These are phyloP conservation scores for Chascanopsetta lugubris DNA, from an alignment of 2,113 vertebrate genomes.

Conservation along the genomic window DNA sequence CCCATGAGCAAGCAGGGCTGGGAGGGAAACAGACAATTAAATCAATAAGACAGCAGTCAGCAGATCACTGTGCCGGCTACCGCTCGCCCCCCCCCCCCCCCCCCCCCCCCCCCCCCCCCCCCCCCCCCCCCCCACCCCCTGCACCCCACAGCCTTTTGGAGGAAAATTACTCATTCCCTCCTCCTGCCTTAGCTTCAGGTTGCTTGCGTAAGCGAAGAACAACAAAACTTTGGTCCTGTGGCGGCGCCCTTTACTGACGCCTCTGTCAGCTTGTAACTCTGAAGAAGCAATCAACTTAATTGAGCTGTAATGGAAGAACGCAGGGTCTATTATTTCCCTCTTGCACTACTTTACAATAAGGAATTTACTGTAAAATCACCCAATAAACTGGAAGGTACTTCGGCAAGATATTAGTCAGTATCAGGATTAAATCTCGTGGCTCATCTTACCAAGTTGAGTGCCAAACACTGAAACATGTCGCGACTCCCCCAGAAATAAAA, in stretches of 20 bases:
- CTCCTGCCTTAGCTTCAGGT: slow-evolving; percentile 9
- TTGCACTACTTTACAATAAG: slow-evolving; percentile 19
- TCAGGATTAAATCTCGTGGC: background rate
- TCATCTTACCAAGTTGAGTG: slow-evolving; percentile 1
- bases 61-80: slow-evolving; percentile 49
- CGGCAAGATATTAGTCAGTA: slow-evolving; percentile 11
- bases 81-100: slow-evolving; percentile 8
- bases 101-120: background rate
- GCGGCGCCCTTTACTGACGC: background rate
- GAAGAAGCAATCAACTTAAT: slow-evolving; percentile 2
- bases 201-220: slow-evolving; percentile 18
- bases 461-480: slow-evolving; percentile 25
- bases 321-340: background rate
- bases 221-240: slow-evolving; percentile 11
- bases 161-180: slow-evolving; percentile 22
- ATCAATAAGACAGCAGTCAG: slow-evolving; percentile 73
- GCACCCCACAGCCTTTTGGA: slow-evolving; percentile 20
- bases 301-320: background rate
- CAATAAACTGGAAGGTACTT: slow-evolving; percentile 16
- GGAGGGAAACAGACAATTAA: slow-evolving; percentile 69
- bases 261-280: background rate
- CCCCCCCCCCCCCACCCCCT: too few species aligned
- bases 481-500: slow-evolving; percentile 18
- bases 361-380: background rate
- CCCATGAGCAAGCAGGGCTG: slow-evolving; percentile 47